Evolutionary conservation across 2,888 invertebrate species (phyloP).

Genomic region (Scaptomyza reducta): DNA sequence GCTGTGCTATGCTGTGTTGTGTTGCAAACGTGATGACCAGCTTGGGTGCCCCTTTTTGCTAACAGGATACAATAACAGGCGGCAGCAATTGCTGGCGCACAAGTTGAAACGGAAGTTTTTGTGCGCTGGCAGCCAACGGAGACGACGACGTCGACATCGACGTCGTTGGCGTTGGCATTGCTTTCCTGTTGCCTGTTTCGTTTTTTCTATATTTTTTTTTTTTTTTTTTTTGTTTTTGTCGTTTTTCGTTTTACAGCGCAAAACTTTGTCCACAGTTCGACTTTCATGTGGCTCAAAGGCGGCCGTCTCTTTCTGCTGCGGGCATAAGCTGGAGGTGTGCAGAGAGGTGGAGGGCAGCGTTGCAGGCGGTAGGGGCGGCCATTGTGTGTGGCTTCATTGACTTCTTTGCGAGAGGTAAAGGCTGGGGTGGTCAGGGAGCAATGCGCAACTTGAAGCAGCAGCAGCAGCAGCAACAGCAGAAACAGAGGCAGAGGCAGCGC

Average conservation of each 20-base stretch:
- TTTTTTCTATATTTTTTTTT: conserved; percentile 41
- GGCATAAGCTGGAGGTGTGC: conserved; percentile 14
- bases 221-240: conserved; percentile 39
- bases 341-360: not conserved
- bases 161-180: conserved; percentile 27
- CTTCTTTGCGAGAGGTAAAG: conserved; percentile 9
- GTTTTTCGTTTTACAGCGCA: conserved; percentile 46
- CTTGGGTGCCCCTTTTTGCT: conserved; percentile 14
- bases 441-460: conserved; percentile 63
- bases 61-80: conserved; percentile 49
- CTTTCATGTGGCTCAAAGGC: conserved; percentile 60
- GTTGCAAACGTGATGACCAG: conserved; percentile 17
- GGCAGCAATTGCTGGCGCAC: conserved; percentile 62
- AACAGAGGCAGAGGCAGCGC: conserved; percentile 49
- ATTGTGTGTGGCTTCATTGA: conserved; percentile 48
- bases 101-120: conserved; percentile 73
- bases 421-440: conserved; percentile 12
- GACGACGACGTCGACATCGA: conserved; percentile 2
- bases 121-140: conserved; percentile 44
- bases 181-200: conserved; percentile 59
- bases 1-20: not conserved
- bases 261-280: conserved; percentile 69
- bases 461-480: conserved; percentile 50
- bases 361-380: not conserved
- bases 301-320: conserved; percentile 23